Conservation (phyloP, 2,797 vertebrate species). For the Streptopelia turtur region DNA sequence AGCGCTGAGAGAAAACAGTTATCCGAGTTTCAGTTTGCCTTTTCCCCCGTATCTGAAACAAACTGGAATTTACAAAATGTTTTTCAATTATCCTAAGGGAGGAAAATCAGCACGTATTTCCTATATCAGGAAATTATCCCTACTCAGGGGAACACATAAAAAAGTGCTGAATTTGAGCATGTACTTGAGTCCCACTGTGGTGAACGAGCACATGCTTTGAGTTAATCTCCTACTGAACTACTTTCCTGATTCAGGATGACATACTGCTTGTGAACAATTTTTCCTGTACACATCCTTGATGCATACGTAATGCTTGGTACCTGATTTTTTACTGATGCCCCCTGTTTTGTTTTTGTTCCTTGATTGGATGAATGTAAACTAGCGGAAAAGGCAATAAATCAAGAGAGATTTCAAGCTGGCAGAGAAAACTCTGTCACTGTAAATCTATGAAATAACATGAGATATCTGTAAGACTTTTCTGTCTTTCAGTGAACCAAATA, state of each 20-base stretch:
- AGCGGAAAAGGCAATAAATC: conserved; percentile 68
- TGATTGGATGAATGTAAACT: conserved; percentile 66
- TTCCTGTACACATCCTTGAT: conserved; percentile 49
- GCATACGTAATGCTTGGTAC: conserved; percentile 49
- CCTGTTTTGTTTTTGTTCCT: conserved; percentile 45
- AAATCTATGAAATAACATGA: neutral
- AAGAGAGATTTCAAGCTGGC: conserved; percentile 31
- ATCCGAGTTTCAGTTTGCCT: neutral
- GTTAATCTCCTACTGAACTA: conserved; percentile 63
- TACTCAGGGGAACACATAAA: conserved; percentile 40
- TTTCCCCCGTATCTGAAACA: neutral
- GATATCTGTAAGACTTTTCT: neutral
- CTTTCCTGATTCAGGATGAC: conserved; percentile 61
- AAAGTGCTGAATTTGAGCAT: conserved; percentile 43
- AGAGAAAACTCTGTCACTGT: conserved; percentile 34
- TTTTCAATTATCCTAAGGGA: conserved; percentile 50
- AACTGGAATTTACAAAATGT: conserved; percentile 42
- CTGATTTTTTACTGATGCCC: conserved; percentile 43
- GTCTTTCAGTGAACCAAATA: conserved; percentile 7
- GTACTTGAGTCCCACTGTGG: conserved; percentile 24
- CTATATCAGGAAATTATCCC: conserved; percentile 54
- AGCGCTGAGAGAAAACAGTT: neutral
- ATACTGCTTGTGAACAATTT: conserved; percentile 66
- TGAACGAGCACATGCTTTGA: conserved; percentile 51
- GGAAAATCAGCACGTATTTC: conserved; percentile 53